A percentile compares a stretch with the other conserved stretches of the same genome.
Evolutionary conservation across 1,140 invertebrate species (phyloP).

Genomic region (Diuraphis noxia): DNA sequence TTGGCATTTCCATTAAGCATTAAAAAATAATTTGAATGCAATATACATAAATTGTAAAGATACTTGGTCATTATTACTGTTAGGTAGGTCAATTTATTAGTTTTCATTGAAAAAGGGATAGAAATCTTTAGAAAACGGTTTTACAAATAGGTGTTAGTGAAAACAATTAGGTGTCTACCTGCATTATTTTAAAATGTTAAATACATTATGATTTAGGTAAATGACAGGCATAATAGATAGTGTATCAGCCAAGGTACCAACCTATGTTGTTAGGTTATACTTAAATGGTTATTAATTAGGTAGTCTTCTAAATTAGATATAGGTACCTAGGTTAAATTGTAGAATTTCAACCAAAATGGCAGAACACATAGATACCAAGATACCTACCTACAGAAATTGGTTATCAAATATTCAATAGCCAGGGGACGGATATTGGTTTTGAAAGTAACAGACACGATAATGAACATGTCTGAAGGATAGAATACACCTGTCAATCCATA

Average conservation of each 20-base stretch:
- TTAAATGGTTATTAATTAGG: not conserved
- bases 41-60: not conserved
- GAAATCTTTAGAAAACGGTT: not conserved
- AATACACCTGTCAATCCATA: not conserved
- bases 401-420: not conserved
- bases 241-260: not conserved
- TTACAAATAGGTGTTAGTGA: not conserved
- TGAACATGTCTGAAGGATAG: not conserved
- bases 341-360: not conserved
- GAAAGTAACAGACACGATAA: not conserved
- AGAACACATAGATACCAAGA: no score
- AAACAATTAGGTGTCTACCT: not conserved
- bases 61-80: not conserved
- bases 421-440: not conserved
- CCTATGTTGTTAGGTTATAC: not conserved
- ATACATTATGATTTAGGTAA: not conserved
- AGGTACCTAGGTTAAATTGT: not conserved
- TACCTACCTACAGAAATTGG: not conserved
- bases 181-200: not conserved
- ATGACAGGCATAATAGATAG: not conserved
- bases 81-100: not conserved
- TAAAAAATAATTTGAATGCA: not conserved
- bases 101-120: not conserved
- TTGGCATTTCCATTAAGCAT: not conserved
- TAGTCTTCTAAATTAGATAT: not conserved